These are phyloP conservation scores for Catharus fuscescens DNA, from an alignment of 2,113 vertebrate genomes.

Conservation along the genomic window DNA sequence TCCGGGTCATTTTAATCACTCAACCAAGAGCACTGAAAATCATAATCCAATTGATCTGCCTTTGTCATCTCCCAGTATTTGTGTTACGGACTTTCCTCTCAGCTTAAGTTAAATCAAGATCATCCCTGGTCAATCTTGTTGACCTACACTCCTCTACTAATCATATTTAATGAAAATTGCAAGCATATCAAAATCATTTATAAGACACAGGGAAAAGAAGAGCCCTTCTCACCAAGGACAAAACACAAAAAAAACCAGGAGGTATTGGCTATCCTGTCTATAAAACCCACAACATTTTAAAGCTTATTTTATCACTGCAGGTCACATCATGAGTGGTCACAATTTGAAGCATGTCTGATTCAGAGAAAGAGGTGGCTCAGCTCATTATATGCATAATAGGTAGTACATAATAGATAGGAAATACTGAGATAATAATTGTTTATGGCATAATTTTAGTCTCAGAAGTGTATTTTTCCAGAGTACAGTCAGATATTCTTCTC, in stretches of 20 bases:
- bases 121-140: slow-evolving; percentile 20
- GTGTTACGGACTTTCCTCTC: background rate
- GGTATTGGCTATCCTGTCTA: background rate
- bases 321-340: background rate
- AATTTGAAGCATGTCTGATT: background rate
- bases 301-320: background rate
- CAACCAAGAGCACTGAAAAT: background rate
- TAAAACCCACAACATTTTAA: background rate
- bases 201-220: background rate
- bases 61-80: background rate
- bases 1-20: slow-evolving; percentile 36
- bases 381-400: background rate
- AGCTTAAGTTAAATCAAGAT: background rate
- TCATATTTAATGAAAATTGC: slow-evolving; percentile 25
- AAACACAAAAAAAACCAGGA: background rate
- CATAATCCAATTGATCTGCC: slow-evolving; percentile 28
- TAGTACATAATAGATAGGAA: background rate
- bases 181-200: background rate
- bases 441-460: background rate
- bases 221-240: background rate
- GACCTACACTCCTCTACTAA: background rate
- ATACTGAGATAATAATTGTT: background rate
- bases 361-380: background rate
- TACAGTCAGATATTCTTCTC: background rate
- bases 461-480: background rate